Conservation (phyloP, 2,888 invertebrate species). For the Rhogogaster chlorosoma region DNA sequence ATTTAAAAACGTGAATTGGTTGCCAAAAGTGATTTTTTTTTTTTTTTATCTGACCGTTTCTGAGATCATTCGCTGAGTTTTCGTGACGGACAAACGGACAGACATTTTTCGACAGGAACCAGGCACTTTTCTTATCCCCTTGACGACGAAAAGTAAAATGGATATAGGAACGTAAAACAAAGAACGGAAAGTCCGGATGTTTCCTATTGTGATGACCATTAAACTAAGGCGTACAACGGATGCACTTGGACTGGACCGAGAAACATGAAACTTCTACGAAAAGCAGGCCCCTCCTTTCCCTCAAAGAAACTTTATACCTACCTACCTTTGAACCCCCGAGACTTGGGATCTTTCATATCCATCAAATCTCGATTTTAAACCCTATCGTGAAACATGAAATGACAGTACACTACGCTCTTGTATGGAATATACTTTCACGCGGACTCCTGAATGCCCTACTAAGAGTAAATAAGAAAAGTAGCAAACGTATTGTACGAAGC, state of each 20-base stretch:
- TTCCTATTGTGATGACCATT: neutral
- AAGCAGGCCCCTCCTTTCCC: neutral
- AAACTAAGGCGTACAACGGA: neutral
- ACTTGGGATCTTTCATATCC: constrained; percentile 2
- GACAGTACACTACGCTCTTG: neutral
- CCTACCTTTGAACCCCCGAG: neutral
- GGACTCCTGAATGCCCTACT: neutral
- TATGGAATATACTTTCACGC: neutral
- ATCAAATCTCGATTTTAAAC: neutral
- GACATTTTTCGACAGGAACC: neutral
- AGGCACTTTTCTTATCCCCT: neutral
- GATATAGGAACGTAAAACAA: neutral
- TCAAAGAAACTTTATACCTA: neutral
- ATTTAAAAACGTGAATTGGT: neutral
- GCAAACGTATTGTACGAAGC: neutral
- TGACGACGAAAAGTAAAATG: neutral
- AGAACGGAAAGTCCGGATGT: neutral
- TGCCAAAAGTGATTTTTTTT: neutral
- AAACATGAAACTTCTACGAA: neutral
- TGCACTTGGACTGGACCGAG: neutral
- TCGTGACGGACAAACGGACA: neutral
- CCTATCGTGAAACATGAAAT: neutral
- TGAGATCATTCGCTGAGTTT: neutral
- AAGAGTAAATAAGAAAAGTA: neutral
- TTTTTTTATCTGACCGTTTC: neutral